Evolutionary conservation across 2,797 vertebrate species (phyloP).

Genomic region (Toxotes lorentzi): DNA sequence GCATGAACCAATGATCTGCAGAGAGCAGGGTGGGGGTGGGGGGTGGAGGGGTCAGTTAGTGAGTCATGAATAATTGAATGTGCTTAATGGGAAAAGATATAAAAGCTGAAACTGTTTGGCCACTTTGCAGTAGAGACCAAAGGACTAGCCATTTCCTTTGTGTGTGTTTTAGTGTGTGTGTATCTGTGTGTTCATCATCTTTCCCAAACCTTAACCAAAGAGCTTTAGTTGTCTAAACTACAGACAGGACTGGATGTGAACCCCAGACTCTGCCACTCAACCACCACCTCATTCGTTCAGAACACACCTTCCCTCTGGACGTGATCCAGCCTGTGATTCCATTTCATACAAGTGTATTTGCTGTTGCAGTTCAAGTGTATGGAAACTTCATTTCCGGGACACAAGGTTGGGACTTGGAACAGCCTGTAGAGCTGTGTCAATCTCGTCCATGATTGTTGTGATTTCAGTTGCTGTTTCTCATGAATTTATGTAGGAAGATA

Average conservation of each 20-base stretch:
- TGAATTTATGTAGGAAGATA: not conserved
- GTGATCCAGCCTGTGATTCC: too few species aligned
- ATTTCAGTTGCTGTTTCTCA: not conserved
- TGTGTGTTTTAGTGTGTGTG: slow-evolving; percentile 4
- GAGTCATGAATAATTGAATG: slow-evolving; percentile 69
- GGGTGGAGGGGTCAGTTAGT: slow-evolving; percentile 62
- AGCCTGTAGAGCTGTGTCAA: not conserved
- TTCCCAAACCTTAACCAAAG: too few species aligned
- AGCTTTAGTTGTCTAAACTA: too few species aligned
- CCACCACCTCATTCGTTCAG: too few species aligned
- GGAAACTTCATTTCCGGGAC: too few species aligned
- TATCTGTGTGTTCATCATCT: not conserved
- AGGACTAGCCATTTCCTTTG: not conserved
- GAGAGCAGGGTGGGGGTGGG: slow-evolving; percentile 27
- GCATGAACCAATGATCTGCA: slow-evolving; percentile 20
- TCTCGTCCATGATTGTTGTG: not conserved
- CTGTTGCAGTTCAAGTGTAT: too few species aligned
- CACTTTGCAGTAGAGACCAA: slow-evolving; percentile 44
- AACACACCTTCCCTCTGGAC: too few species aligned
- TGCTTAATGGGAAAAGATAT: slow-evolving; percentile 60
- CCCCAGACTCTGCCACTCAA: too few species aligned
- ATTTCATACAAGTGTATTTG: too few species aligned
- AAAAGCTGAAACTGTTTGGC: slow-evolving; percentile 63
- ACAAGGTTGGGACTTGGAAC: not conserved
- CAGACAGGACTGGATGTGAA: too few species aligned